phyloP scores from a whole-genome alignment of 2,888 invertebrate genomes.

The Euplexia lucipara region DNA sequence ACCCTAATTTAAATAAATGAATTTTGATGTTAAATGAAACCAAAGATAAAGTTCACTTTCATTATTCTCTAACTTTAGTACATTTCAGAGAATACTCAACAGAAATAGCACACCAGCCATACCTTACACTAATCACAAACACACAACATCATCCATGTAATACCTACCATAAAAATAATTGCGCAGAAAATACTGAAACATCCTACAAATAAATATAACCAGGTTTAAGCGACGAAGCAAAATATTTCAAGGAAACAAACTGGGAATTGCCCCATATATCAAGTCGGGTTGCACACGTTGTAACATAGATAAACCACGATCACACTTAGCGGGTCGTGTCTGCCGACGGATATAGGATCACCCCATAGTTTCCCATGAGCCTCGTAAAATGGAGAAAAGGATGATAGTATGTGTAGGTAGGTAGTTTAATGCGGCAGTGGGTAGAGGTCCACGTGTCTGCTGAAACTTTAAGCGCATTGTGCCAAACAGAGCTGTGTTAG shows the following conservation, averaged over 20 bases:
- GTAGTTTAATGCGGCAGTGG: constrained; percentile 24
- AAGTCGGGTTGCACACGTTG: constrained; percentile 38
- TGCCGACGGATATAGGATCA: constrained; percentile 29
- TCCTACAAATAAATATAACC: constrained; percentile 30
- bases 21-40: too few relatives aligned
- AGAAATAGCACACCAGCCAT: too few relatives aligned
- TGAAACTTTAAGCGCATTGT: constrained; percentile 14
- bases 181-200: constrained; percentile 18
- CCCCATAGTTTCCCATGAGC: constrained; percentile 38
- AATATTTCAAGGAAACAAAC: constrained; percentile 46
- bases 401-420: constrained; percentile 23
- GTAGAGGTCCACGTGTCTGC: neutral
- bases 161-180: constrained; percentile 16
- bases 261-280: constrained; percentile 46
- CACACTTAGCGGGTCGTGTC: constrained; percentile 47
- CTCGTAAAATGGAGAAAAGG: constrained; percentile 37
- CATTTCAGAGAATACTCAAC: too few relatives aligned
- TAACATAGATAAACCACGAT: constrained; percentile 58
- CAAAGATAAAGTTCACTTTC: too few relatives aligned
- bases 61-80: too few relatives aligned
- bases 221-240: constrained; percentile 32
- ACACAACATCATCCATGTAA: too few relatives aligned
- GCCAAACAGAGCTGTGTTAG: neutral
- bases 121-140: too few relatives aligned
- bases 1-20: too few relatives aligned